Evolutionary conservation across 2,113 vertebrate genomes (phyloP).

Genomic region (Hippocampus abdominalis): DNA sequence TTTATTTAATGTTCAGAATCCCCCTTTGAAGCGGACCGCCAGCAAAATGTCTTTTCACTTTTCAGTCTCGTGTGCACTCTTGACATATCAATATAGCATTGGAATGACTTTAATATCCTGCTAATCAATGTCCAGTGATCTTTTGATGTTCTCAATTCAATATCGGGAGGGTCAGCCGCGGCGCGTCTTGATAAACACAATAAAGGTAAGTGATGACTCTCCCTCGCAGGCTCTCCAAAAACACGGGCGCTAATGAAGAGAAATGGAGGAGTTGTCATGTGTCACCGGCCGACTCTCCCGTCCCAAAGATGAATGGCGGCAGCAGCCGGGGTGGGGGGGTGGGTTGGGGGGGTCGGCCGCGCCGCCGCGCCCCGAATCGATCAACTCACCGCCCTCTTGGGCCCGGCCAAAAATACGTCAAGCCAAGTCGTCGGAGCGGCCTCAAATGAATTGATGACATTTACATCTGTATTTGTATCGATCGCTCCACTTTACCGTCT

Average conservation of each 20-base stretch:
- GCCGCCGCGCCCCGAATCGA: slow-evolving; percentile 73
- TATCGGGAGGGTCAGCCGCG: slow-evolving; percentile 84
- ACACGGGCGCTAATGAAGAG: slow-evolving; percentile 77
- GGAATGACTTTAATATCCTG: slow-evolving; percentile 96
- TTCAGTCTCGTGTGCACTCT: slow-evolving; percentile 77
- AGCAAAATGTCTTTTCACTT: slow-evolving; percentile 49
- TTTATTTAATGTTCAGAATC: slow-evolving; percentile 1
- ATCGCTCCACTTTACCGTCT: slow-evolving; percentile 49
- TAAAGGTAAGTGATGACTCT: slow-evolving; percentile 84
- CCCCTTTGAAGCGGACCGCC: background rate
- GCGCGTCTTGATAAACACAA: slow-evolving; percentile 86
- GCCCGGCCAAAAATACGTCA: slow-evolving; percentile 41
- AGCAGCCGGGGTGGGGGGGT: slow-evolving; percentile 41
- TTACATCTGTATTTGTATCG: slow-evolving; percentile 61
- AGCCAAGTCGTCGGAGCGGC: slow-evolving; percentile 42
- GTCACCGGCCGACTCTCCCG: slow-evolving; percentile 72
- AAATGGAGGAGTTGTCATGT: slow-evolving; percentile 77
- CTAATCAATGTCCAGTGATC: slow-evolving; percentile 98
- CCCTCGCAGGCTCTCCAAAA: slow-evolving; percentile 68
- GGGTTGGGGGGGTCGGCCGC: too few relatives aligned
- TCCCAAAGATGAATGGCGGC: slow-evolving; percentile 73
- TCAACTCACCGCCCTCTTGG: slow-evolving; percentile 57
- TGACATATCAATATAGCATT: slow-evolving; percentile 94
- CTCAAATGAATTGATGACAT: slow-evolving; percentile 71
- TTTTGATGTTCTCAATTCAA: slow-evolving; percentile 93